Conservation (phyloP, 2,797 vertebrate genomes). For the Xyrichtys novacula region DNA sequence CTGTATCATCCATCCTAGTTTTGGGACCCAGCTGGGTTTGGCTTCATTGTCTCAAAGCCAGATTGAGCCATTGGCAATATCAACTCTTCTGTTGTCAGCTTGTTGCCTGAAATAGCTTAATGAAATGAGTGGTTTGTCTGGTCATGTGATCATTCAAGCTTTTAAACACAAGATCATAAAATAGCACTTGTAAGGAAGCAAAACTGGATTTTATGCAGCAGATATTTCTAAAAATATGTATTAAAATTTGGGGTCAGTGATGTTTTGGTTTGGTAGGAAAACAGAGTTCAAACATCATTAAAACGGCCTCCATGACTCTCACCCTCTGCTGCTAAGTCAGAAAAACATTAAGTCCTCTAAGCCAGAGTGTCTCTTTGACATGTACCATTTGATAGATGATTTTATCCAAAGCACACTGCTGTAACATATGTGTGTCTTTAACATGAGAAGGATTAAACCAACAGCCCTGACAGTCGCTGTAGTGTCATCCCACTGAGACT, state of each 20-base stretch:
- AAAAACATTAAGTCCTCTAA: slow-evolving; percentile 48
- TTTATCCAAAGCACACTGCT: slow-evolving; percentile 38
- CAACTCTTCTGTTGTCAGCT: too few species aligned
- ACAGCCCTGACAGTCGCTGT: slow-evolving; percentile 21
- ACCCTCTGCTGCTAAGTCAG: slow-evolving; percentile 26
- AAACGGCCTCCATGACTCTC: slow-evolving; percentile 20
- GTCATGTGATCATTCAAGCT: neutral
- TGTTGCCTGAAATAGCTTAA: too few species aligned
- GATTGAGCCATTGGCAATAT: too few species aligned
- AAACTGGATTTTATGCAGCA: neutral
- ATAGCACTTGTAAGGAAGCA: neutral
- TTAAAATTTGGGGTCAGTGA: neutral
- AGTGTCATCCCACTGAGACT: slow-evolving; percentile 26
- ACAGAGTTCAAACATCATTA: slow-evolving; percentile 6
- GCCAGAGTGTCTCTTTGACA: slow-evolving; percentile 41
- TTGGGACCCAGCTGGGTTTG: too few species aligned
- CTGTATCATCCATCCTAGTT: neutral
- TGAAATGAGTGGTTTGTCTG: neutral
- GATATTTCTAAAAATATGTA: neutral
- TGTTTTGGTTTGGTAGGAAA: slow-evolving; percentile 8
- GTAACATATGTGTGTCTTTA: slow-evolving; percentile 32
- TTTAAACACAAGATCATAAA: neutral
- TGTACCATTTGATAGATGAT: slow-evolving; percentile 32
- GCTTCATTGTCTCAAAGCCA: too few species aligned
- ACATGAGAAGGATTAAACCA: slow-evolving; percentile 53